Evolutionary conservation across 1,140 invertebrate genomes (phyloP), one percentile per base, ranked within the genome.

Genomic region (silkworm (Bombyx mori)): DNA sequence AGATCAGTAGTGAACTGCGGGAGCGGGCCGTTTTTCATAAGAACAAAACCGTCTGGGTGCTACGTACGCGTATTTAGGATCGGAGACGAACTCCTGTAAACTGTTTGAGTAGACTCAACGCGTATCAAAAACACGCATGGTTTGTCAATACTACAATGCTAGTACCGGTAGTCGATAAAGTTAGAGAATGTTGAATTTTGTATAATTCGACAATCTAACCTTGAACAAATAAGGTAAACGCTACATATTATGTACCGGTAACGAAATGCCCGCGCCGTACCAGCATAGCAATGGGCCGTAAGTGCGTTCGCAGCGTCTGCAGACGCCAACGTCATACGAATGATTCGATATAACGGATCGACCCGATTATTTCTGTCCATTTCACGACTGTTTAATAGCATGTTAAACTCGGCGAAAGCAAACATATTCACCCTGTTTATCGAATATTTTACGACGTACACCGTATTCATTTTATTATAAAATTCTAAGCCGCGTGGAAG

Each of bases 331-430:
- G 74, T 78, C 73, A 85, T 83, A 79, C 79, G 74, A 82, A 82
- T 81, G 77, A 80, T 71, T 72, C 78, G 72, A 71, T 80, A 71
- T 86, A 86, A 86, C 83, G 81, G 83, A 77, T 79, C 77, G 80
- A 69, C 75, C 78, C 71, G 78, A 85, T 87, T 87, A 85, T 87
- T 85, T 86, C 80, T 82, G 82, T 82, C 72, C 76, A 83, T 83
- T 84, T 82, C 81, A 83, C 71, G 83, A 82, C 82, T 85, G 83
- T 85, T 85, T 85, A 79, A 86, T 85, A 86, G 83, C 82, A 85
- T 82, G 83, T 82, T 83, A 81, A 82, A 82, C 69, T 79, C 77
- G 73, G 73, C 79, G 71, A 82, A 86, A 82, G 80, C 80, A 83
- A 83, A 85, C 78, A 86, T 62, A 82, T 71, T 68, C 77, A 74